phyloP scores from a whole-genome alignment of 2,113 vertebrate genomes.

The Barnardius zonarius region DNA sequence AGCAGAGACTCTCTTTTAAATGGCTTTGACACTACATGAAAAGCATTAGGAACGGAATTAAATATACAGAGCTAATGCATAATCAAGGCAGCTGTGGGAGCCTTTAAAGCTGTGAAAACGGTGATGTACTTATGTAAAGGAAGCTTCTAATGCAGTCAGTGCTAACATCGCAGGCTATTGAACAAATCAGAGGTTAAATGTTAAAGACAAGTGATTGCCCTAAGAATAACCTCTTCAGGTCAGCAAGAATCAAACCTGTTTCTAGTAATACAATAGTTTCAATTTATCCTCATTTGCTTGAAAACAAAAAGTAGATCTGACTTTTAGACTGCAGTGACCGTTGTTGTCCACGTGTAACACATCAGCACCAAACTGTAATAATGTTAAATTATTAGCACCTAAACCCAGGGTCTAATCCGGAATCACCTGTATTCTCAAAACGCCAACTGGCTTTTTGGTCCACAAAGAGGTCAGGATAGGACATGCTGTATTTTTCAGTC shows the following conservation, averaged over 20 bases:
- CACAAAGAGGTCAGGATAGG: background rate
- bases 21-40: background rate
- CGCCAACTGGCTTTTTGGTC: background rate
- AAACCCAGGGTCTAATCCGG: background rate
- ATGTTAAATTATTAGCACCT: background rate
- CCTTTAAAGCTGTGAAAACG: background rate
- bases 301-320: background rate
- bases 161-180: background rate
- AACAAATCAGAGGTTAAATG: background rate
- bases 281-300: background rate
- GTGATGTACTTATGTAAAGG: background rate
- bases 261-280: background rate
- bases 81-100: background rate
- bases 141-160: background rate
- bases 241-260: background rate
- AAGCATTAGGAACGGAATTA: constrained; percentile 1
- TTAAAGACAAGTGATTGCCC: background rate
- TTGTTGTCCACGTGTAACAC: background rate
- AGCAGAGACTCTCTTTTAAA: constrained; percentile 6
- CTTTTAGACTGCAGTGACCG: background rate
- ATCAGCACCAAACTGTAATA: background rate
- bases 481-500: background rate
- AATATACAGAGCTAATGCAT: background rate
- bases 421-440: background rate
- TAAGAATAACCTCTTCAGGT: background rate